Base-by-base conservation (phyloP, 2,888 invertebrate genomes). In the Leptopilina myrica region DNA sequence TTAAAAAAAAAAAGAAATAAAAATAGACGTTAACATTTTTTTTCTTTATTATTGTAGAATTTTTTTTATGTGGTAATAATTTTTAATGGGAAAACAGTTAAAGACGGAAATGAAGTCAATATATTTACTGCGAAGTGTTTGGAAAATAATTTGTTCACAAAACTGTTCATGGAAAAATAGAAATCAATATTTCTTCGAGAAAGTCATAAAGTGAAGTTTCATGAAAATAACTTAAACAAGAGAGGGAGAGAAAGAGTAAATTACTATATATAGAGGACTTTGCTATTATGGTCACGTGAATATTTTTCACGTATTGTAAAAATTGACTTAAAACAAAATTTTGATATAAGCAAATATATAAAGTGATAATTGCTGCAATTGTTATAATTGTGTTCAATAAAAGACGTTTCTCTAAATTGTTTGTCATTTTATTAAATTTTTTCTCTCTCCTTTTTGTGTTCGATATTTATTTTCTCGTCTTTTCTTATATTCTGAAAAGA, bases 141-240 rank as follows among this genome's bases (percentile, higher is more conserved):
- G 33, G 8, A 53, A 56, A 73, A 73, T 73, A 56, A 73, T 73
- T 73, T 8, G 73, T 53, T 73, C 33, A 33, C 53, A 56, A 73
- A 73, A 73, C 73, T 73, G 56, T 73, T 73, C 73, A 73, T 33
- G 73, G 56, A 56, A 73, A 73, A 33, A 12, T 33, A 73, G 73
- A 73, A 56, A 73, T 33, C 33, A 5, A 62, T 56, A 33, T 53
- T 73, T 56, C n/a, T 56, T 73, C 73, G 73, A 73, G 73, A 73
- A 73, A 73, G 53, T 33, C 73, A n/a, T 73, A 73, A 73, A 73
- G 43, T 73, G 73, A 56, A 73, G 53, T 73, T 26, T 69, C 73
- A 53, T 56, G 26, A 56, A 73, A 43, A 43, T 43, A 8, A 8
- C 43, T 43, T 43, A 43, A 43, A 8, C 43, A 7, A 43, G 43